Evolutionary conservation across 2,888 invertebrate genomes (phyloP), one percentile per base, ranked within the genome.

Genomic region (Drosophila pseudotalamancana): DNA sequence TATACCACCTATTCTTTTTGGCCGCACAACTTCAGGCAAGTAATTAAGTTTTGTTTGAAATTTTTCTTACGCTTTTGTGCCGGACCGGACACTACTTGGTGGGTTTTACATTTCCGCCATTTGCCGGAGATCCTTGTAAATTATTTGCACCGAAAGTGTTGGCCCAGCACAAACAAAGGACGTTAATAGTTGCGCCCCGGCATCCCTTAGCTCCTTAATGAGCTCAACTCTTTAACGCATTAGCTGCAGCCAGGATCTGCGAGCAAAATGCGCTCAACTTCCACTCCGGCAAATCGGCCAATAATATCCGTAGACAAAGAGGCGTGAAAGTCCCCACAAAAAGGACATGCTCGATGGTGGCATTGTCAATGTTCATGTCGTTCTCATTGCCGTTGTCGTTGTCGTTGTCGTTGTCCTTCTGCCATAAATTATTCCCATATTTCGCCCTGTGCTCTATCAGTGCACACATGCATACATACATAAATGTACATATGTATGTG

Each of bases 11-110:
- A 1, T 3, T 6, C 11, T 11, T 11, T n/a, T 14, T 9, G 9
- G 34, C 11, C 4, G 21, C 29, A 19, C 46, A 53, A 59, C 53
- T 60, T 54, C 43, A 39, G 77, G 48, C 45, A 78, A 85, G 82
- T 81, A 81, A 81, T 81, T 81, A 81, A 81, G 87, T 81, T 81
- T 87, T 81, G 81, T 77, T 81, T 87, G 82, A 72, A 69, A 74
- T 77, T 81, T 80, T 87, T 87, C 85, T 87, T 80, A 73, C 60
- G 84, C 76, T 67, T 64, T 62, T 62, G 39, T 63, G 51, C 67
- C 64, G 63, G 70, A 73, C 70, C 73, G 84, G 77, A 86, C 72
- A 79, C 84, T 82, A 76, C 87, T 86, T 48, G 69, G 23, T 55
- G 51, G 70, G 43, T 60, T 67, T 70, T 59, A 72, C 80, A 72